These are phyloP conservation scores for Cladorhizidae sp. DNA, from an alignment of 37 sponge, comb jelly and placozoan species.

Conservation along the genomic window DNA sequence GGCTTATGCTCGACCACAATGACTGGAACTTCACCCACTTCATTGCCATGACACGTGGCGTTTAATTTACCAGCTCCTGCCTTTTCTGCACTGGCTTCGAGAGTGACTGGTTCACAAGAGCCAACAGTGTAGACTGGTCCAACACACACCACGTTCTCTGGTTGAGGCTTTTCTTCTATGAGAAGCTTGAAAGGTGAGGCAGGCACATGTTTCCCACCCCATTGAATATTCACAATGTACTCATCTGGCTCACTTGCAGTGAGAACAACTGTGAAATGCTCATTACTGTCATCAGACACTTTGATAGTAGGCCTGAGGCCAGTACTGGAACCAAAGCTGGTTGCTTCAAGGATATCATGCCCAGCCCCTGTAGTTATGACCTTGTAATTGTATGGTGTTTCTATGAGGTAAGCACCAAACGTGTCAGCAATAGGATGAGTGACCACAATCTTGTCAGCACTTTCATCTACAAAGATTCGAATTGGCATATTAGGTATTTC, in stretches of 20 bases:
- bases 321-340: conserved; percentile 22
- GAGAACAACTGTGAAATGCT: conserved; percentile 38
- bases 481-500: conserved; percentile 52
- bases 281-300: conserved; percentile 18
- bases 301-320: conserved; percentile 38
- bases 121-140: conserved; percentile 46
- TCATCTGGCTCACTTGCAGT: conserved; percentile 36
- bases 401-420: conserved; percentile 51
- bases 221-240: conserved; percentile 51
- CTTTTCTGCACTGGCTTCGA: conserved; percentile 31
- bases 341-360: conserved; percentile 22
- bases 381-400: conserved; percentile 46
- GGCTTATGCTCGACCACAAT: conserved; percentile 10
- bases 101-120: conserved; percentile 33
- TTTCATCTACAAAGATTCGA: conserved; percentile 47
- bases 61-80: conserved; percentile 69
- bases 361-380: conserved; percentile 48
- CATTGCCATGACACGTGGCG: conserved; percentile 50
- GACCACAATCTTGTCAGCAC: conserved; percentile 51
- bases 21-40: conserved; percentile 45
- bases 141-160: conserved; percentile 31
- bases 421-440: conserved; percentile 31
- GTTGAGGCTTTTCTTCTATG: conserved; percentile 45
- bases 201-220: conserved; percentile 62
- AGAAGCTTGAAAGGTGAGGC: conserved; percentile 64